Evolutionary conservation across 2,888 invertebrate species (phyloP), one percentile per base, ranked within the genome.

Genomic region (Dromius quadrimaculatus): DNA sequence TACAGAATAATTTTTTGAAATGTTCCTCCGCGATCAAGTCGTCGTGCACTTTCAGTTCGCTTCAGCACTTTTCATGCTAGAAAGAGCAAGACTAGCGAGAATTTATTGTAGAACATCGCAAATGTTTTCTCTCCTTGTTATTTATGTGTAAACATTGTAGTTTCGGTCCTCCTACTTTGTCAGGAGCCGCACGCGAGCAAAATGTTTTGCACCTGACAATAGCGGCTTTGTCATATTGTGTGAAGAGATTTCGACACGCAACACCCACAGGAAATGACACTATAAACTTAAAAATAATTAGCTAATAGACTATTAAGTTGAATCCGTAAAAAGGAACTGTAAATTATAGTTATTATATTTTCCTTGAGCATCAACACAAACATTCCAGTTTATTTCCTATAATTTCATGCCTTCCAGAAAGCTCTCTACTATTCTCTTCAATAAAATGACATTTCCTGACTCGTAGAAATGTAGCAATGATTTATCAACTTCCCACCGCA

Each of bases 131-230:
- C 32, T 59, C 34, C 17, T n/a, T 28, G 59, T 68, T 68, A 68
- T 68, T 68, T 68, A 68, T 68, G 68, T 68, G 68, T 68, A 68
- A 68, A 68, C 68, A 68, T 68, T 41, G 59, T 50, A 65, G 20
- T 54, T 41, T 28, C 32, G 38, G 13, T 41, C 68, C 43, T 43
- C 59, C 68, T 22, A 43, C 68, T 43, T 45, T 43, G 38, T 11
- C 19, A 22, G 47, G 22, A 23, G 11, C 22, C 20, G 47, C 28
- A 28, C 32, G 50, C 23, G 15, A 11, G 41, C 41, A 41, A 41
- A 41, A 41, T 6, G 41, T 6, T 15, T 41, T 17, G 41, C 28
- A 32, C 28, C 50, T 54, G 28, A 54, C 50, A 54, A 54, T 15
- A 28, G 13, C 50, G 23, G 23, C 28, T 41, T 41, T 54, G 50